These are phyloP conservation scores for Andrena dorsata DNA, from an alignment of 2,888 invertebrate genomes.

Conservation along the genomic window DNA sequence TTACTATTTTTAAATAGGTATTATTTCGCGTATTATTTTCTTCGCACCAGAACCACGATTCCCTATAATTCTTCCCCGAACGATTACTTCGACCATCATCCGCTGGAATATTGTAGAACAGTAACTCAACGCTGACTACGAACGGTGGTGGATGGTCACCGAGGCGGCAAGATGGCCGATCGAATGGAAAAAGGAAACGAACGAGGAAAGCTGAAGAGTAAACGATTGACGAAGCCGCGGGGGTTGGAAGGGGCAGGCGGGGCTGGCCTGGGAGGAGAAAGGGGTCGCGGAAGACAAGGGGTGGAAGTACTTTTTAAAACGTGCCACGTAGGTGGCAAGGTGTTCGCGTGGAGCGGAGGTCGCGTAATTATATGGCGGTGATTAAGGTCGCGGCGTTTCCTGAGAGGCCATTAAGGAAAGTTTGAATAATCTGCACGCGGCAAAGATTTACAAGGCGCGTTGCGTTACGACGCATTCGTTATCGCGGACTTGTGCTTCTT, in stretches of 20 bases:
- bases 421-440: constrained; percentile 58
- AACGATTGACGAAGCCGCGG: constrained; percentile 13
- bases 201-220: constrained; percentile 31
- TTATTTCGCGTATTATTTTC: no score
- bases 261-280: no score
- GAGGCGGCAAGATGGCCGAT: neutral
- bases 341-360: constrained; percentile 48
- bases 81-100: neutral
- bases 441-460: constrained; percentile 50
- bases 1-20: no score
- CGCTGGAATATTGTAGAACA: no score
- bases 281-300: constrained; percentile 1
- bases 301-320: constrained; percentile 44
- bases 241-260: neutral
- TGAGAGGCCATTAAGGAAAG: constrained; percentile 64
- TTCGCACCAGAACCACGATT: no score
- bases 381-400: constrained; percentile 61
- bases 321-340: constrained; percentile 26
- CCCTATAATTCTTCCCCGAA: neutral
- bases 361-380: constrained; percentile 62
- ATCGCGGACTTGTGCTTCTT: constrained; percentile 48
- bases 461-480: constrained; percentile 57
- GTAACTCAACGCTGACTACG: neutral
- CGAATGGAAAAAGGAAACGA: constrained; percentile 12
- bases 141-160: neutral